Evolutionary conservation across 30 jellyfish, hydroid and myxozoan species (phyloP).

Genomic region (Turritopsis rubra): DNA sequence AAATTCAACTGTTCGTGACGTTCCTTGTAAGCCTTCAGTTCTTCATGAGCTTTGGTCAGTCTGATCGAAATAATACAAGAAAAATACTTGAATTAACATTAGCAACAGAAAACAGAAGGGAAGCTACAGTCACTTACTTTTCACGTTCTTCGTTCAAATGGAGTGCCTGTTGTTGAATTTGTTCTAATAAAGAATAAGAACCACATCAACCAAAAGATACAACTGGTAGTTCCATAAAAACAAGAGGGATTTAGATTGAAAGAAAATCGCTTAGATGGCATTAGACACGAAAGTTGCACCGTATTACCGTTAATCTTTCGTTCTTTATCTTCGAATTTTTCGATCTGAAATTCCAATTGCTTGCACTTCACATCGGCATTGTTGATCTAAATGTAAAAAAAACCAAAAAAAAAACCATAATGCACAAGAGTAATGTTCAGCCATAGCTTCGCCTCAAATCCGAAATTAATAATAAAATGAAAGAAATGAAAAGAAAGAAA

Average conservation of each 20-base stretch:
- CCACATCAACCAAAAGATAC: background rate
- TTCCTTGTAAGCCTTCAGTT: background rate
- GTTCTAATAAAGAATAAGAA: slow-evolving; percentile 3
- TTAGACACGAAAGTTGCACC: no score
- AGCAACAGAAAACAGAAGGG: no score
- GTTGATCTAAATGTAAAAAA: background rate
- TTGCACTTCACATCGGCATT: slow-evolving; percentile 25
- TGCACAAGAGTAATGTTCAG: no score
- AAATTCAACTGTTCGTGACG: background rate
- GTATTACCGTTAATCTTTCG: slow-evolving; percentile 18
- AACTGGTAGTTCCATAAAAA: no score
- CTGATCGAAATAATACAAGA: background rate
- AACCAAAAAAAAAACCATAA: no score
- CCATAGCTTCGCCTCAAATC: no score
- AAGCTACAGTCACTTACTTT: background rate
- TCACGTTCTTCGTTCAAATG: background rate
- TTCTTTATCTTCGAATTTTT: slow-evolving; percentile 21
- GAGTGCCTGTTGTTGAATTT: slow-evolving; percentile 10
- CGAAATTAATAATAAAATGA: no score
- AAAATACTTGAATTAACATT: no score
- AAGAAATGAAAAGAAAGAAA: no score
- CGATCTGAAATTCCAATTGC: slow-evolving; percentile 20
- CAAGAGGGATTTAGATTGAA: no score
- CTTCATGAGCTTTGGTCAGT: background rate
- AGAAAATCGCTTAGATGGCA: no score